Percentiles rank a stretch among this genome's conserved stretches.
Evolutionary conservation across 2,797 vertebrate genomes (phyloP).

Genomic region (Erpetoichthys calabaricus): DNA sequence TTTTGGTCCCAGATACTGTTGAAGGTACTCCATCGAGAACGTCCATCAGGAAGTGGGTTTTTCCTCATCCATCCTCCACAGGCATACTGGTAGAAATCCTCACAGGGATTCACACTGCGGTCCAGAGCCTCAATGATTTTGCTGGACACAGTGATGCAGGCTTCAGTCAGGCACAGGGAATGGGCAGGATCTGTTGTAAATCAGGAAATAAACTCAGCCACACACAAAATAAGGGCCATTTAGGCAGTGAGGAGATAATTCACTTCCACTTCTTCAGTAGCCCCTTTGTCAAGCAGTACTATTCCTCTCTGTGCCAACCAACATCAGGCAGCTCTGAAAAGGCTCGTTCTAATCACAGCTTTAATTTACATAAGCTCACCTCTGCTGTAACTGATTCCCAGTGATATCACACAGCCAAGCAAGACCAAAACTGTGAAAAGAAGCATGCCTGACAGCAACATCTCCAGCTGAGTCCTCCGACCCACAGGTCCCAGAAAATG

Average conservation of each 20-base stretch:
- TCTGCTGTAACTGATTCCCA: conserved; percentile 55
- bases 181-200: conserved; percentile 55
- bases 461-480: conserved; percentile 66
- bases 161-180: conserved; percentile 71
- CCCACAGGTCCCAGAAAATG: conserved; percentile 48
- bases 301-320: no score
- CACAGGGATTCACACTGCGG: conserved; percentile 63
- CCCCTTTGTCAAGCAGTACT: no score
- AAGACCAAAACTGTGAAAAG: conserved; percentile 61
- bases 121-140: conserved; percentile 88
- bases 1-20: conserved; percentile 97
- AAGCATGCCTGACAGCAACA: conserved; percentile 54
- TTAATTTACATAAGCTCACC: no score
- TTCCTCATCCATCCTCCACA: conserved; percentile 90
- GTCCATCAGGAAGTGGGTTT: conserved; percentile 81
- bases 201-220: background rate
- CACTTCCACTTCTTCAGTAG: no score
- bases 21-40: conserved; percentile 90
- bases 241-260: no score
- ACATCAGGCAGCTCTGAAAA: no score
- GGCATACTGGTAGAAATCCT: conserved; percentile 92
- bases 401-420: conserved; percentile 53
- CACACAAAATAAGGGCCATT: background rate
- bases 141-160: conserved; percentile 78
- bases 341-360: no score